These are phyloP conservation scores for Phalacrocorax carbo DNA, from an alignment of 2,113 vertebrate genomes.

Conservation along the genomic window DNA sequence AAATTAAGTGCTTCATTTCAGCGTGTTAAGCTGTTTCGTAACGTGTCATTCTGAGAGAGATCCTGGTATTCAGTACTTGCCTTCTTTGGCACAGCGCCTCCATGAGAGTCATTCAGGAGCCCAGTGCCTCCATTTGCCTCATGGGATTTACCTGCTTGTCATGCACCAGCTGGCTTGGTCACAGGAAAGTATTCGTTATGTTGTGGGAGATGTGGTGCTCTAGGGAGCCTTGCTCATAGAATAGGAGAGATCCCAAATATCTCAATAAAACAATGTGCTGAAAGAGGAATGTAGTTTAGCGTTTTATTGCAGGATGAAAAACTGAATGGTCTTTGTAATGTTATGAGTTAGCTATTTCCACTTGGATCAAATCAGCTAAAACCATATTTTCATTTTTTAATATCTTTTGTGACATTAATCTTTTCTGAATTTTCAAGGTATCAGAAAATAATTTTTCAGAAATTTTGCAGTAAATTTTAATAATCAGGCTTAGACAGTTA, in stretches of 20 bases:
- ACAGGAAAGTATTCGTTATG: not conserved
- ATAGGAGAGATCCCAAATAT: not conserved
- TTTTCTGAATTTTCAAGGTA: not conserved
- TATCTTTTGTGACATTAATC: not conserved
- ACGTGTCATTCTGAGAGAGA: not conserved
- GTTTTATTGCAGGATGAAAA: not conserved
- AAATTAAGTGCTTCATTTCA: not conserved
- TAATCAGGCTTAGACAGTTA: not conserved
- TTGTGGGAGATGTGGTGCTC: not conserved
- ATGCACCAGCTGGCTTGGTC: not conserved
- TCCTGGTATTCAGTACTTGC: not conserved
- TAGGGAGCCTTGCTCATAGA: not conserved
- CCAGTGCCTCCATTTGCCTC: not conserved
- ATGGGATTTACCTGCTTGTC: not conserved
- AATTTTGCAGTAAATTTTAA: not conserved
- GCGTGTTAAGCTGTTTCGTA: not conserved
- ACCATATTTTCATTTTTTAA: not conserved
- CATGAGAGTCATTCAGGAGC: not conserved
- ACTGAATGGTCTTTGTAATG: not conserved
- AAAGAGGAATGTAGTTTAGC: not conserved
- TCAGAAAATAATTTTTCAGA: not conserved
- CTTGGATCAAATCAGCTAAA: not conserved
- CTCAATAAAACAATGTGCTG: not conserved
- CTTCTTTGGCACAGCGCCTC: not conserved
- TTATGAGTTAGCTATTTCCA: not conserved